Evolutionary conservation across 2,113 vertebrate genomes (phyloP).

Genomic region (Mastomys coucha): DNA sequence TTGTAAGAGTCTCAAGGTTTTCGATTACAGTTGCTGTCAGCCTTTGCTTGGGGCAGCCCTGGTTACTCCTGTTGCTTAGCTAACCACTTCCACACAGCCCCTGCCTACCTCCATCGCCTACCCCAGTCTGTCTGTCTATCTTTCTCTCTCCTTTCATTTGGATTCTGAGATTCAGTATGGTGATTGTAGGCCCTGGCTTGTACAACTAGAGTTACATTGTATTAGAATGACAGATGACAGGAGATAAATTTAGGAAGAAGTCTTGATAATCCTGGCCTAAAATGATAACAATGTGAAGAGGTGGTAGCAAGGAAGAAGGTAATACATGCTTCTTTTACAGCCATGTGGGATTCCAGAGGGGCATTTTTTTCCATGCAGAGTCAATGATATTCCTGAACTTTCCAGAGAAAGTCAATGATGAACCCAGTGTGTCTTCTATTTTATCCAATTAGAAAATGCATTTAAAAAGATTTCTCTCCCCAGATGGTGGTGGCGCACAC

Average conservation of each 20-base stretch:
- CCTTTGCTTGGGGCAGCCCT: not conserved
- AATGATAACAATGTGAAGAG: not conserved
- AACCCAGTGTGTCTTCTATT: not conserved
- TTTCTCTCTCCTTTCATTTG: not conserved
- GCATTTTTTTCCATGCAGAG: no score
- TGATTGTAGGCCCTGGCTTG: not conserved
- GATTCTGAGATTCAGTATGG: not conserved
- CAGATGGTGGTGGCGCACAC: no score
- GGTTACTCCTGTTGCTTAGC: not conserved
- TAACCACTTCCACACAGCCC: not conserved
- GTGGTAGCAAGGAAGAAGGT: not conserved
- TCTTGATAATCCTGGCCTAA: not conserved
- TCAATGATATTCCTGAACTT: not conserved
- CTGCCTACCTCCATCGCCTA: not conserved
- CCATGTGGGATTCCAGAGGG: not conserved
- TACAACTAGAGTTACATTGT: not conserved
- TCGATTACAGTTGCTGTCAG: not conserved
- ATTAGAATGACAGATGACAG: not conserved
- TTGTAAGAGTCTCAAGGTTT: not conserved
- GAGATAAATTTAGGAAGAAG: not conserved
- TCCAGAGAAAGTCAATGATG: not conserved
- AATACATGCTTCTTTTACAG: not conserved
- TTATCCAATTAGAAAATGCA: not conserved
- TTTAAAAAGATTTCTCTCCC: not conserved
- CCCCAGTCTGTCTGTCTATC: not conserved